Evolutionary conservation across 2,888 invertebrate genomes (phyloP).

Genomic region (Mystacides longicornis): DNA sequence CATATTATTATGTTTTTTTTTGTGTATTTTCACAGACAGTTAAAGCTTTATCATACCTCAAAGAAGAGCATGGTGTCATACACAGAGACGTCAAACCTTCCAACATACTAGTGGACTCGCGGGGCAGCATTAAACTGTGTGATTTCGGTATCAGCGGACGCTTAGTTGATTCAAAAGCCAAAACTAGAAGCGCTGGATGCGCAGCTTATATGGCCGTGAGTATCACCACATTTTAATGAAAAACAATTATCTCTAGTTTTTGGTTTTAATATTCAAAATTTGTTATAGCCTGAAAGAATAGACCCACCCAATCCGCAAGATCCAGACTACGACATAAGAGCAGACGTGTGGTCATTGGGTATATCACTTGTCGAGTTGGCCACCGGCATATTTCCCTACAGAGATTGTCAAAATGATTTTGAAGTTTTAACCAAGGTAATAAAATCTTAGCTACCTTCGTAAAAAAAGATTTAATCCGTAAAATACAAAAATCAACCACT

Average conservation of each 20-base stretch:
- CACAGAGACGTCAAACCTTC: slow-evolving; percentile 98
- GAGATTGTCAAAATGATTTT: slow-evolving; percentile 94
- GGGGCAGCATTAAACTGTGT: slow-evolving; percentile 94
- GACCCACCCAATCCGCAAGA: slow-evolving; percentile 87
- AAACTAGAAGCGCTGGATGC: slow-evolving; percentile 93
- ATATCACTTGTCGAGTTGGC: slow-evolving; percentile 95
- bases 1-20: slow-evolving; percentile 13
- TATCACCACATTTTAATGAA: slow-evolving; percentile 28
- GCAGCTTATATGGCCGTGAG: slow-evolving; percentile 98
- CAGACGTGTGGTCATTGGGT: slow-evolving; percentile 99
- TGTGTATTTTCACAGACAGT: slow-evolving; percentile 61
- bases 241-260: no score
- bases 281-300: slow-evolving; percentile 85
- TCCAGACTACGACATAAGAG: slow-evolving; percentile 96
- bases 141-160: slow-evolving; percentile 99
- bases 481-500: no score
- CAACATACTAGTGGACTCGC: slow-evolving; percentile 93
- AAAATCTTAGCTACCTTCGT: no score
- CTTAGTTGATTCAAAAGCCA: slow-evolving; percentile 96
- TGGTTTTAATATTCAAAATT: neutral
- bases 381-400: slow-evolving; percentile 90
- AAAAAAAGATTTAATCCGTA: no score
- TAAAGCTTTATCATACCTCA: slow-evolving; percentile 93
- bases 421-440: slow-evolving; percentile 83
- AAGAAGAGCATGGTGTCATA: slow-evolving; percentile 94